These are phyloP conservation scores for Leptinotarsa tumamoca DNA, from an alignment of 2,888 invertebrate genomes.

Conservation along the genomic window DNA sequence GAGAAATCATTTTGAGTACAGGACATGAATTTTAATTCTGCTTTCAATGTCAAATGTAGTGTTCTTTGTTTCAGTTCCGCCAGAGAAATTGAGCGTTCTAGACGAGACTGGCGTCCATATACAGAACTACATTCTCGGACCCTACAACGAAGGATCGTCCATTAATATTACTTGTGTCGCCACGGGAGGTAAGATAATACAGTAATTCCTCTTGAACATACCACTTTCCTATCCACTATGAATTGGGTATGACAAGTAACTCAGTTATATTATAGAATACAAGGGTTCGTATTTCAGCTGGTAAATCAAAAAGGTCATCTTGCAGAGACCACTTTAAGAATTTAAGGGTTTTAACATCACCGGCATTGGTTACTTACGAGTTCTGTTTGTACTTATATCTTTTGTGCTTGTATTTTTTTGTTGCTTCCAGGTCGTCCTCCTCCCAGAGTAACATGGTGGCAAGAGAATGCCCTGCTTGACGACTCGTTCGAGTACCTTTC, in stretches of 20 bases:
- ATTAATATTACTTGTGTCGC: constrained; percentile 87
- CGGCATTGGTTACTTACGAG: too few relatives aligned
- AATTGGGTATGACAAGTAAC: constrained; percentile 29
- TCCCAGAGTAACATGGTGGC: constrained; percentile 83
- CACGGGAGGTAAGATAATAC: constrained; percentile 78
- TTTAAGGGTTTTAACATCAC: too few relatives aligned
- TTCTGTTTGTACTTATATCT: too few relatives aligned
- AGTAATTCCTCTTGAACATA: constrained; percentile 41
- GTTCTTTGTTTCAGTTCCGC: constrained; percentile 75
- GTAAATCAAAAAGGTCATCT: too few relatives aligned
- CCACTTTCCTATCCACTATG: constrained; percentile 30
- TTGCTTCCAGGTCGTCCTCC: constrained; percentile 75
- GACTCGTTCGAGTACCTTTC: constrained; percentile 77
- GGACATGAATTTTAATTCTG: too few relatives aligned
- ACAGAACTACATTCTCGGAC: constrained; percentile 82
- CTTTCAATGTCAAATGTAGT: background rate
- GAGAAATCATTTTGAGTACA: too few relatives aligned
- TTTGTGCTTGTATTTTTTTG: background rate
- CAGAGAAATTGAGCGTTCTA: constrained; percentile 82
- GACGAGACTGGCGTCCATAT: constrained; percentile 83
- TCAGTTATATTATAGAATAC: constrained; percentile 7
- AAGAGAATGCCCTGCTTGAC: constrained; percentile 78
- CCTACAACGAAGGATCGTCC: constrained; percentile 86
- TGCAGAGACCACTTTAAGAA: too few relatives aligned
- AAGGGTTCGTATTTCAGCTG: background rate